A percentile compares a stretch with the other conserved stretches of the same genome.
Evolutionary conservation across 2,888 invertebrate genomes (phyloP).

Genomic region (Eledone cirrhosa): DNA sequence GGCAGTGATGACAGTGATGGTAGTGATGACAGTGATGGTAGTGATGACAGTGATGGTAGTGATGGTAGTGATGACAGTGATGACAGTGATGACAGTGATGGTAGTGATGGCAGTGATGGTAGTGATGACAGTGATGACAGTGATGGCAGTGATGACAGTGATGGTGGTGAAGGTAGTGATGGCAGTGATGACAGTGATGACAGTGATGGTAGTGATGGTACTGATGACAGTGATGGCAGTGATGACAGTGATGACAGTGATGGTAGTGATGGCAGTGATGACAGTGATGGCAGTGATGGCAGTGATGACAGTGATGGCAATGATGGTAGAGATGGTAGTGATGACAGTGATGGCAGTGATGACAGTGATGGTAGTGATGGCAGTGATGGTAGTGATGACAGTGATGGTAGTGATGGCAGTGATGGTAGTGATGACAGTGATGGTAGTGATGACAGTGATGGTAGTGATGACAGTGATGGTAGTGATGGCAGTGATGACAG

Average conservation of each 20-base stretch:
- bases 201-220: slow-evolving; percentile 8
- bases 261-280: background rate
- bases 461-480: slow-evolving; percentile 12
- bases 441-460: background rate
- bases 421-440: background rate
- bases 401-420: slow-evolving; percentile 5
- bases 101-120: slow-evolving; percentile 10
- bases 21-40: background rate
- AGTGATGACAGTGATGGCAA: too few relatives aligned
- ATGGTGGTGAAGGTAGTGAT: background rate
- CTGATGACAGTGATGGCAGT: slow-evolving; percentile 1
- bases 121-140: slow-evolving; percentile 20
- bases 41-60: background rate
- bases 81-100: slow-evolving; percentile 3
- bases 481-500: slow-evolving; percentile 8
- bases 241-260: background rate
- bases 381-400: slow-evolving; percentile 17
- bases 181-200: slow-evolving; percentile 18
- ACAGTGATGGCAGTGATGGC: slow-evolving; percentile 5
- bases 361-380: background rate
- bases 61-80: slow-evolving; percentile 7
- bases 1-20: slow-evolving; percentile 7
- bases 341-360: background rate
- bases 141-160: background rate
- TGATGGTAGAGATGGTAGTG: too few relatives aligned